Percentiles rank a stretch among this genome's conserved stretches.
These are phyloP conservation scores for Halisarca cf. caerulea DNA, from an alignment of 37 sponge, comb jelly and placozoan genomes.

Conservation along the genomic window DNA sequence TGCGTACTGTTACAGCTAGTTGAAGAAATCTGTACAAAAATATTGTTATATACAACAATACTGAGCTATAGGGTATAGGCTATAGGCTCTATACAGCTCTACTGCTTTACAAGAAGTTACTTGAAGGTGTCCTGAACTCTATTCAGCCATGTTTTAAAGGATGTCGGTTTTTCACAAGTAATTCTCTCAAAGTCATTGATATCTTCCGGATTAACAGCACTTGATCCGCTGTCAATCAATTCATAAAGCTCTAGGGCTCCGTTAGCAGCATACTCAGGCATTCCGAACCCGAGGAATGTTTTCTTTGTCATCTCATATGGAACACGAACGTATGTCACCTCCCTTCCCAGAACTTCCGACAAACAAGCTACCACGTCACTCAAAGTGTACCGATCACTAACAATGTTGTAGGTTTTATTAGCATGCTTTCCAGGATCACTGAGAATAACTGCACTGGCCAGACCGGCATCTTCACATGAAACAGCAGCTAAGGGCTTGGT, in stretches of 20 bases:
- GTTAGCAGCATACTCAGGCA: constrained; percentile 44
- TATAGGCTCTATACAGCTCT: too few species aligned
- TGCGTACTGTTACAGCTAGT: too few species aligned
- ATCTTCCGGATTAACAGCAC: neutral
- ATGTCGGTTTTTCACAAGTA: constrained; percentile 60
- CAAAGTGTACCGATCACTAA: constrained; percentile 46
- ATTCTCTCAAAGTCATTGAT: constrained; percentile 24
- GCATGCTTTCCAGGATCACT: constrained; percentile 31
- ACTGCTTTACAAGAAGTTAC: neutral
- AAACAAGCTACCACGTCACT: constrained; percentile 30
- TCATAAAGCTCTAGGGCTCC: constrained; percentile 40
- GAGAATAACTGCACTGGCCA: constrained; percentile 45
- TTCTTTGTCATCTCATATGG: constrained; percentile 52
- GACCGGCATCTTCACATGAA: constrained; percentile 43
- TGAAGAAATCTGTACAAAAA: too few species aligned
- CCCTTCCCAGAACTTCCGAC: constrained; percentile 25
- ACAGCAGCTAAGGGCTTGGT: constrained; percentile 38
- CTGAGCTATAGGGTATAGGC: too few species aligned
- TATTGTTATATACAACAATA: too few species aligned
- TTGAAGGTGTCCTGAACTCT: constrained; percentile 34
- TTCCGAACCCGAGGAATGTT: constrained; percentile 29
- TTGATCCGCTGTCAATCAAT: constrained; percentile 41
- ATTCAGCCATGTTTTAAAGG: constrained; percentile 41
- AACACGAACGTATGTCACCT: constrained; percentile 33
- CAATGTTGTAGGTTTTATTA: constrained; percentile 43